phyloP scores from a whole-genome alignment of 1,140 invertebrate species.

The Augochlora pura region DNA sequence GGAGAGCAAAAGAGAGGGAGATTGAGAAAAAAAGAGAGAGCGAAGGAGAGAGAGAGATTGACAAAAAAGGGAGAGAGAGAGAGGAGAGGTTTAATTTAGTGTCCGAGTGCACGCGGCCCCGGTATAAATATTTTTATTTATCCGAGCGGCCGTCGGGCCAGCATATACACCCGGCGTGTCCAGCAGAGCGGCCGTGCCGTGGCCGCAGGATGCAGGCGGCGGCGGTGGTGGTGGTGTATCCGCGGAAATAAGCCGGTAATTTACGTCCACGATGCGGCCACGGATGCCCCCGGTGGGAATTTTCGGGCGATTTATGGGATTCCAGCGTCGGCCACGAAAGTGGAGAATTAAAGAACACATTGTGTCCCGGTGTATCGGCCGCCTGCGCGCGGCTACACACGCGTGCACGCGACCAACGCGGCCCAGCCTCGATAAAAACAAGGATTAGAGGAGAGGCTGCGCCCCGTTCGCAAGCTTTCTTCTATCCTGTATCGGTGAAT shows the following conservation, averaged over 20 bases:
- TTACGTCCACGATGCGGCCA: constrained; percentile 65
- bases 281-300: constrained; percentile 67
- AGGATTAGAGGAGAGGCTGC: constrained; percentile 57
- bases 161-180: not conserved
- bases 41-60: not conserved
- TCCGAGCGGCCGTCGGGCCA: constrained; percentile 44
- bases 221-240: constrained; percentile 57
- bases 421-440: constrained; percentile 65
- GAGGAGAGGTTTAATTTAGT: constrained; percentile 72
- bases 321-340: constrained; percentile 59
- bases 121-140: constrained; percentile 78
- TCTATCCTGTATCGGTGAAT: not conserved
- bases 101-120: constrained; percentile 69
- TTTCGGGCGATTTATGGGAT: constrained; percentile 75
- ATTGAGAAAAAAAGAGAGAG: not conserved
- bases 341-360: constrained; percentile 69
- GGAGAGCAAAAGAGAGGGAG: not conserved
- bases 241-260: constrained; percentile 75
- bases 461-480: not conserved
- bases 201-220: constrained; percentile 21
- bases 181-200: not conserved
- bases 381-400: not conserved
- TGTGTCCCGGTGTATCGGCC: constrained; percentile 50
- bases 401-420: constrained; percentile 9
- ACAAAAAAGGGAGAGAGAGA: not conserved